Evolutionary conservation across 2,113 vertebrate species (phyloP), one percentile per base, ranked within the genome.

Genomic region (Mirounga angustirostris): DNA sequence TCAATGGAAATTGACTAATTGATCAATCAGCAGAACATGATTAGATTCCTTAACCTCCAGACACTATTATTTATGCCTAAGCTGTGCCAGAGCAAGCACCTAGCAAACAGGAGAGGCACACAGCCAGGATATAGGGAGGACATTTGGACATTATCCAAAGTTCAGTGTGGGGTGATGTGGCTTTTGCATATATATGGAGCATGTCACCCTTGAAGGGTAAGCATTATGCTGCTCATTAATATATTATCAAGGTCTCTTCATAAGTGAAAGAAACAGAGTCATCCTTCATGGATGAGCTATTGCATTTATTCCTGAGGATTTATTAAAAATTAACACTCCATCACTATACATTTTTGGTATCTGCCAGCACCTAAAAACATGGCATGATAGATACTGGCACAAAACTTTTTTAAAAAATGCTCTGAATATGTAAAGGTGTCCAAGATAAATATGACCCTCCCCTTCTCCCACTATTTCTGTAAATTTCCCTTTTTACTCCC

Each of bases 1-100:
- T 98, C 98, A 85, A 98, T 98, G 97, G 81, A 46, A 96, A 97
- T 98, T 40, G 98, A 98, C 98, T 97, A 97, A 98, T 97, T 96
- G 87, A 98, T 98, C 93, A 24, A 50, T 97, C 89, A 98, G 91
- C 86, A 95, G 95, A 95, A 95, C 97, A 94, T 84, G 63, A 21
- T 3, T 98, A 95, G 97, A 88, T 81, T 98, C 92, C 97, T 97
- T 95, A 97, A 98, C 83, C 92, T 96, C 87, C 54, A 97, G 96
- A 98, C 18, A 40, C 91, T 54, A 54, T 97, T 98, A 98, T 98
- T 98, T 98, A 97, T 95, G 84, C 33, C 59, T 26, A 89, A 16
- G 84, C 83, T 36, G 21, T 26, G 15, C 73, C 74, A 96, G 67
- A 11, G 65, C 14, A 88, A 94, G 87, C 19, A 74, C 21, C 82